These are phyloP conservation scores for Artibeus lituratus DNA, from an alignment of 2,797 vertebrate species.

Conservation along the genomic window DNA sequence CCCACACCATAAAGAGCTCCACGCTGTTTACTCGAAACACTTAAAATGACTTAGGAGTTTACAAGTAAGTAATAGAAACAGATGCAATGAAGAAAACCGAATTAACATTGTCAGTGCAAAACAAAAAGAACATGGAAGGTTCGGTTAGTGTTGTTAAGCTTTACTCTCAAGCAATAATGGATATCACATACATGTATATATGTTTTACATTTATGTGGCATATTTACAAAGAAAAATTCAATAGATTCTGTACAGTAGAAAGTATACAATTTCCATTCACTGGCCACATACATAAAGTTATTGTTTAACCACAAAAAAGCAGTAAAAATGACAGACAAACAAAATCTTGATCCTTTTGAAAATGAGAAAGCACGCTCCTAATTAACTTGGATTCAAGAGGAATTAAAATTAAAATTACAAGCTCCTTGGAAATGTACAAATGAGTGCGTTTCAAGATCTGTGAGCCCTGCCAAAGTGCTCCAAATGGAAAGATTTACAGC, in stretches of 20 bases:
- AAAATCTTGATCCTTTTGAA: conserved; percentile 25
- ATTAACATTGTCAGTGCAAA: conserved; percentile 3
- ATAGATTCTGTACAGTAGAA: conserved; percentile 20
- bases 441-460: conserved; percentile 9
- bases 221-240: conserved; percentile 34
- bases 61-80: conserved; percentile 23
- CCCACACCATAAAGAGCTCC: background rate
- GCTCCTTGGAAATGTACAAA: conserved; percentile 54
- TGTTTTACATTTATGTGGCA: background rate
- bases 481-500: conserved; percentile 12
- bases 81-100: background rate
- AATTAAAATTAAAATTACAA: conserved; percentile 68
- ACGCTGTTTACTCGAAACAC: background rate
- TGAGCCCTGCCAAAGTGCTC: background rate
- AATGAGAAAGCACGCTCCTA: conserved; percentile 49
- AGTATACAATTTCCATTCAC: conserved; percentile 27
- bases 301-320: conserved; percentile 33
- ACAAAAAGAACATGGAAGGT: background rate
- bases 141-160: background rate
- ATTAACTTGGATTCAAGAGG: conserved; percentile 64
- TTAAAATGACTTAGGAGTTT: background rate
- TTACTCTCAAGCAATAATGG: conserved; percentile 20
- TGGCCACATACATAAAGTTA: conserved; percentile 24
- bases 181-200: background rate
- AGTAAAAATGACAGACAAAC: conserved; percentile 17